These are phyloP conservation scores for Climacteris rufus DNA, from an alignment of 2,113 vertebrate species.

Conservation along the genomic window DNA sequence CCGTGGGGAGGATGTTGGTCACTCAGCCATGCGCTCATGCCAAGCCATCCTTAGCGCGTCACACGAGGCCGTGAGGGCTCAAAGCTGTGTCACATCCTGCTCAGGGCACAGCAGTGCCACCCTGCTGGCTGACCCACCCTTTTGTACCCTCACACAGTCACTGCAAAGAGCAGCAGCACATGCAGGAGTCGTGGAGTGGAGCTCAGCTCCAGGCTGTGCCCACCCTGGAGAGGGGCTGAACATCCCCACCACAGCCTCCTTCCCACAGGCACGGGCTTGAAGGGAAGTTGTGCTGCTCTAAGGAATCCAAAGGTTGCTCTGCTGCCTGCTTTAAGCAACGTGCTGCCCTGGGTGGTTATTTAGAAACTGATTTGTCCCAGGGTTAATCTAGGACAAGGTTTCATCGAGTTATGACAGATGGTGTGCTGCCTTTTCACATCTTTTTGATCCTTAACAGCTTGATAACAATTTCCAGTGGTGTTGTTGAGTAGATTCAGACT, in stretches of 20 bases:
- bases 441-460: background rate
- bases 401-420: background rate
- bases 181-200: fast-evolving
- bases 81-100: fast-evolving
- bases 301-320: background rate
- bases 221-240: background rate
- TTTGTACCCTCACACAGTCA: fast-evolving
- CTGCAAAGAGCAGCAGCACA: background rate
- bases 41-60: background rate
- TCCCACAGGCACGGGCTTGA: background rate
- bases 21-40: background rate
- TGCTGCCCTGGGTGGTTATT: background rate
- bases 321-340: background rate
- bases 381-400: background rate
- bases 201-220: background rate
- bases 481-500: background rate
- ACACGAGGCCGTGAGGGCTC: background rate
- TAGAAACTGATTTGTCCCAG: background rate
- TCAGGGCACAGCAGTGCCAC: background rate
- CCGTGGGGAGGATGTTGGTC: background rate
- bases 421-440: background rate
- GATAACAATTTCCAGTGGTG: background rate
- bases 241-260: background rate
- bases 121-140: background rate
- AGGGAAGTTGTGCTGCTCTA: background rate